Percentiles rank a stretch among this genome's conserved stretches.
phyloP scores from a whole-genome alignment of 2,888 invertebrate genomes.

The Andrena fulva region DNA sequence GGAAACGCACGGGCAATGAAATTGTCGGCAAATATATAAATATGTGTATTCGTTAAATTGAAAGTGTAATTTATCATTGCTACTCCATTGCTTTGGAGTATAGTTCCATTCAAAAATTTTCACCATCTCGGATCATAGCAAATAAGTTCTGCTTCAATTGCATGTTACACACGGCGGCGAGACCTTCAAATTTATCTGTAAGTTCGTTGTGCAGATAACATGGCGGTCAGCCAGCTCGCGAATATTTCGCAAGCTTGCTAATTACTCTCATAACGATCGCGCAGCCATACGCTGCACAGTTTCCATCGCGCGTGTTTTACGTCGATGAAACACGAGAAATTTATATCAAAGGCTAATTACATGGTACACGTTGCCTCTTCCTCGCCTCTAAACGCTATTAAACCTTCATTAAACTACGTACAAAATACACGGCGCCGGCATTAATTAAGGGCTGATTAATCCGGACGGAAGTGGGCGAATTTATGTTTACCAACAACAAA shows the following conservation, averaged over 20 bases:
- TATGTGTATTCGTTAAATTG: background rate
- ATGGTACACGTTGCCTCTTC: background rate
- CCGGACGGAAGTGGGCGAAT: constrained; percentile 21
- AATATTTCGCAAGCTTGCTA: constrained; percentile 42
- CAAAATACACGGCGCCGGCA: constrained; percentile 18
- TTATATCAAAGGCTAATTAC: constrained; percentile 22
- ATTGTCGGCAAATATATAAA: background rate
- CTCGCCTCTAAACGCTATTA: constrained; percentile 22
- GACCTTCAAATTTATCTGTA: constrained; percentile 41
- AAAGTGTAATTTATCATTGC: background rate
- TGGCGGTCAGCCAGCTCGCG: constrained; percentile 24
- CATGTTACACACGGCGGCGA: background rate
- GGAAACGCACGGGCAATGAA: background rate
- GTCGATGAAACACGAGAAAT: constrained; percentile 6
- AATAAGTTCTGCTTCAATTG: background rate
- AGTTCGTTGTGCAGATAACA: constrained; percentile 32
- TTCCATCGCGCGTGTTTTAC: background rate
- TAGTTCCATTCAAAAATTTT: background rate
- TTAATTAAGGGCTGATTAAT: constrained; percentile 51
- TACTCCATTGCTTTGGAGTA: no score
- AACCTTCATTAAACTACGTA: constrained; percentile 34
- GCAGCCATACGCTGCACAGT: constrained; percentile 6
- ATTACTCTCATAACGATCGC: constrained; percentile 36
- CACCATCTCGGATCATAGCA: no score
- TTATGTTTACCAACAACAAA: constrained; percentile 19